phyloP scores from a whole-genome alignment of 2,797 vertebrate species.

The Aldrovandia affinis region DNA sequence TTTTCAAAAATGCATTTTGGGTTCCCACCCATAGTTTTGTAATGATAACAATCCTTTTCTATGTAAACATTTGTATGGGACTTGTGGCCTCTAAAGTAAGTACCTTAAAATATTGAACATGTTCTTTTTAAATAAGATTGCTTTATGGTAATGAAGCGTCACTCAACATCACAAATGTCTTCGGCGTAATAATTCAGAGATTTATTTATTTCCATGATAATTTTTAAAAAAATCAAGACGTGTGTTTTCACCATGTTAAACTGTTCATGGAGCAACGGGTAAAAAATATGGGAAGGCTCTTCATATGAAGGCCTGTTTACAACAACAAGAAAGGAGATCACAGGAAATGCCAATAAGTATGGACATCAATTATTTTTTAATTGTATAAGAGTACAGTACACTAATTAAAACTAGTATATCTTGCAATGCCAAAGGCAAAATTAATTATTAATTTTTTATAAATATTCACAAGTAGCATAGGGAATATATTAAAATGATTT shows the following conservation, averaged over 20 bases:
- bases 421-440: slow-evolving; percentile 99
- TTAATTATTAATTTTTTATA: slow-evolving; percentile 99
- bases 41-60: background rate
- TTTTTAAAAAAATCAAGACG: slow-evolving; percentile 76
- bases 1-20: background rate
- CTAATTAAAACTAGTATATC: slow-evolving; percentile 99
- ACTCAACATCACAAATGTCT: slow-evolving; percentile 11
- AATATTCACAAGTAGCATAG: slow-evolving; percentile 99
- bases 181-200: slow-evolving; percentile 1
- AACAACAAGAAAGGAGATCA: slow-evolving; percentile 93
- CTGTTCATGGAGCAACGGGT: slow-evolving; percentile 77
- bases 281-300: slow-evolving; percentile 78
- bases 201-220: slow-evolving; percentile 74
- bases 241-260: slow-evolving; percentile 49
- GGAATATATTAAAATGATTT: slow-evolving; percentile 99
- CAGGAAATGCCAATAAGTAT: slow-evolving; percentile 88
- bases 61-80: background rate
- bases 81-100: background rate
- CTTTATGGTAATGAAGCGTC: slow-evolving; percentile 8
- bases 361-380: slow-evolving; percentile 99
- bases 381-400: slow-evolving; percentile 99
- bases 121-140: background rate
- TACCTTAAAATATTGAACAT: slow-evolving; percentile 6
- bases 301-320: slow-evolving; percentile 85
- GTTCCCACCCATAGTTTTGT: background rate